phyloP scores from a whole-genome alignment of 1,140 invertebrate genomes.

The Linepithema humile region DNA sequence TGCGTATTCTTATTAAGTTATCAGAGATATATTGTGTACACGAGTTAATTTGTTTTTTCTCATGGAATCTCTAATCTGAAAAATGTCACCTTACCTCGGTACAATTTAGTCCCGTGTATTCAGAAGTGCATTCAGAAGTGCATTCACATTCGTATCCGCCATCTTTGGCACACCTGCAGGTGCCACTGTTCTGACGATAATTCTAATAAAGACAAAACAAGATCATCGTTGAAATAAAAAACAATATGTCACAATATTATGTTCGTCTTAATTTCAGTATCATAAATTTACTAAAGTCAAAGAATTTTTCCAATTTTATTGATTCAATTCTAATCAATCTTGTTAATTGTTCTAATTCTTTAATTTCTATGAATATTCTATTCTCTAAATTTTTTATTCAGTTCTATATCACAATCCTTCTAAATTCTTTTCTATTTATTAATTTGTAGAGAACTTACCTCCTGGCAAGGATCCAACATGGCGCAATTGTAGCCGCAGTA shows the following conservation, averaged over 20 bases:
- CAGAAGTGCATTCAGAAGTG: too few species aligned
- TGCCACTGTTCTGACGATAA: conserved; percentile 88
- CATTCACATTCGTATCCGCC: conserved; percentile 89
- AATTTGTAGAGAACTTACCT: conserved; percentile 68
- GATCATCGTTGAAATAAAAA: background rate
- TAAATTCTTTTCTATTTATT: too few species aligned
- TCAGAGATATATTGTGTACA: background rate
- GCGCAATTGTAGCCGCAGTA: conserved; percentile 90
- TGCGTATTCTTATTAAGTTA: background rate
- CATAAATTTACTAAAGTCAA: too few species aligned
- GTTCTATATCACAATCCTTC: too few species aligned
- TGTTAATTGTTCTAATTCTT: too few species aligned
- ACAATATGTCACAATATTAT: background rate
- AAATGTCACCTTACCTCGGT: conserved; percentile 84
- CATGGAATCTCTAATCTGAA: background rate
- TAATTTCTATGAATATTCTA: too few species aligned
- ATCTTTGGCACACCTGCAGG: conserved; percentile 86
- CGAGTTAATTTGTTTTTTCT: too few species aligned
- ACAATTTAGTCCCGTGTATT: conserved; percentile 90
- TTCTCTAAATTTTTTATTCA: too few species aligned
- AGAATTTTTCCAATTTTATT: too few species aligned
- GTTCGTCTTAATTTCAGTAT: too few species aligned
- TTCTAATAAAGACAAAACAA: conserved; percentile 68
- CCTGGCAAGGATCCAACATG: conserved; percentile 88
- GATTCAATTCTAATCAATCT: too few species aligned